Evolutionary conservation across 2,113 vertebrate genomes (phyloP).

Genomic region (Misgurnus mizolepis): DNA sequence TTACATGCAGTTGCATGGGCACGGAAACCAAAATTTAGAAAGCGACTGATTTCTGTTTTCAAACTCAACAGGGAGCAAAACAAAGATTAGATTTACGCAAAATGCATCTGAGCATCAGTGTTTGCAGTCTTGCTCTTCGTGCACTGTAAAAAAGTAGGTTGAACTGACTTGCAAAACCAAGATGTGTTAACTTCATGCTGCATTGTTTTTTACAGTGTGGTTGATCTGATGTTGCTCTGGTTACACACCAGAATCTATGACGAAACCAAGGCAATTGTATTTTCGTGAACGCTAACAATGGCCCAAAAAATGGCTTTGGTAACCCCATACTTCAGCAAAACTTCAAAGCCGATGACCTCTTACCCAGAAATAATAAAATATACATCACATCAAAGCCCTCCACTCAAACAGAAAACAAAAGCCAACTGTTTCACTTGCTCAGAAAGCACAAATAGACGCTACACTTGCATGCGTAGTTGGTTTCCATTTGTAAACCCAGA

Average conservation of each 20-base stretch:
- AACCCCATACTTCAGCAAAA: not conserved
- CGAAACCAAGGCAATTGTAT: not conserved
- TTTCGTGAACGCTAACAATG: slow-evolving; percentile 15
- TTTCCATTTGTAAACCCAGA: not conserved
- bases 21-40: slow-evolving; percentile 20
- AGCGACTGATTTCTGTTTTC: slow-evolving; percentile 12
- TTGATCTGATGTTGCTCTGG: not conserved
- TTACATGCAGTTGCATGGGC: slow-evolving; percentile 38
- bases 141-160: not conserved
- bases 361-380: not conserved
- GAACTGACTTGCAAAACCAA: no score
- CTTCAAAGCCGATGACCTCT: slow-evolving; percentile 25
- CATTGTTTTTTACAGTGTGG: no score
- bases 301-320: not conserved
- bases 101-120: not conserved
- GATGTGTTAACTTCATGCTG: no score
- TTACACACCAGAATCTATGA: not conserved
- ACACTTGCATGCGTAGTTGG: not conserved
- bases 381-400: slow-evolving; percentile 16
- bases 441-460: not conserved
- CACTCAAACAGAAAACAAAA: slow-evolving; percentile 16
- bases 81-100: not conserved
- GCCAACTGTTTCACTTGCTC: not conserved
- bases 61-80: slow-evolving; percentile 12
- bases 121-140: not conserved